Evolutionary conservation across 1,140 invertebrate genomes (phyloP).

Genomic region (Brachionus calyciflorus): DNA sequence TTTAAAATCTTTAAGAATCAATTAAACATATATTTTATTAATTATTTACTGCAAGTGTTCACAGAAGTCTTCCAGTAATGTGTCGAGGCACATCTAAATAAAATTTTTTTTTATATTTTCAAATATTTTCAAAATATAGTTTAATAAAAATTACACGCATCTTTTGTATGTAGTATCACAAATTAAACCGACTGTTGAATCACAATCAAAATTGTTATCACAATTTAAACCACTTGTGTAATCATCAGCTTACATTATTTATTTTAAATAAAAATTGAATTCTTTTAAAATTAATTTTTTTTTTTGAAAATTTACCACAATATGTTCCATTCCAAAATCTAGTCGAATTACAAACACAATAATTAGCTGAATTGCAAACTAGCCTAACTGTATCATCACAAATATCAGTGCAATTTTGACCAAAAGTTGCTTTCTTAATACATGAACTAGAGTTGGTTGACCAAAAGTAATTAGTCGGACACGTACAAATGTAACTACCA

Average conservation of each 20-base stretch:
- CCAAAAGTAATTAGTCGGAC: too few relatives aligned
- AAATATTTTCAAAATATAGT: background rate
- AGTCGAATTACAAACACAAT: background rate
- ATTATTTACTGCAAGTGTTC: too few relatives aligned
- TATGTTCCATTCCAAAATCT: conserved; percentile 41
- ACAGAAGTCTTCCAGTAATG: too few relatives aligned
- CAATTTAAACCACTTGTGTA: conserved; percentile 29
- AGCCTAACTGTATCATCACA: conserved; percentile 23
- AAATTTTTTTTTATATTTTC: background rate
- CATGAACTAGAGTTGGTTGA: too few relatives aligned
- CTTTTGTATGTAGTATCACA: background rate
- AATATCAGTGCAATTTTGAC: background rate
- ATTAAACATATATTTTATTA: too few relatives aligned
- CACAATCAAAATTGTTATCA: conserved; percentile 31
- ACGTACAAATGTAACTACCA: too few relatives aligned
- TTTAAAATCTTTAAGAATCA: too few relatives aligned
- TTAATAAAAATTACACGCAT: conserved; percentile 10
- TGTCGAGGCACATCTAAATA: too few relatives aligned
- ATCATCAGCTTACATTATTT: background rate
- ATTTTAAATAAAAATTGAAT: background rate
- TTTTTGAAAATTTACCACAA: conserved; percentile 7
- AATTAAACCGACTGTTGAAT: conserved; percentile 2
- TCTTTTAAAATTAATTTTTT: background rate
- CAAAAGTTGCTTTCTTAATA: background rate
- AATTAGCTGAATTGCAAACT: conserved; percentile 7